phyloP scores from a whole-genome alignment of 2,113 vertebrate genomes.

The Embiotoca jacksoni region DNA sequence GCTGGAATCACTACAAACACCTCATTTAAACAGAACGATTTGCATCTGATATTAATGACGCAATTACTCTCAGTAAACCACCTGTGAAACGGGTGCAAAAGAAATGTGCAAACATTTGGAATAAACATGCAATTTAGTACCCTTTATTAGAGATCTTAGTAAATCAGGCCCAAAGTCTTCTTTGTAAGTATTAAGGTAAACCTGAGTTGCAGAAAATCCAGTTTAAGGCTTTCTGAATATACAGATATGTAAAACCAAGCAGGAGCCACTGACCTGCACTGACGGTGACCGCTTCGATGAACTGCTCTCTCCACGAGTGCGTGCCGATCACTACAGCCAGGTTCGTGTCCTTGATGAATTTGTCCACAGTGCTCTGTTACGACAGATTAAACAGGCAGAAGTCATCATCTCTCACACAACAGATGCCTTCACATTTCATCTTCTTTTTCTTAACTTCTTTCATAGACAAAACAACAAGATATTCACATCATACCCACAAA shows the following conservation, averaged over 20 bases:
- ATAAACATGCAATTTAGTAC: too few relatives aligned
- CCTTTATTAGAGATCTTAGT: too few relatives aligned
- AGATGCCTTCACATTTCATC: constrained; percentile 7
- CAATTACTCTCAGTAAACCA: too few relatives aligned
- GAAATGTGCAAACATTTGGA: too few relatives aligned
- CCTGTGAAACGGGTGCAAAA: too few relatives aligned
- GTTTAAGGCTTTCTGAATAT: too few relatives aligned
- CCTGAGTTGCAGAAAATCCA: too few relatives aligned
- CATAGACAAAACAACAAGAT: not conserved
- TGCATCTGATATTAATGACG: too few relatives aligned
- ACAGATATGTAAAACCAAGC: not conserved
- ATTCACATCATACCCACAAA: not conserved
- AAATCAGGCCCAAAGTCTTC: too few relatives aligned
- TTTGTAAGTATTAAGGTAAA: too few relatives aligned
- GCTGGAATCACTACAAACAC: too few relatives aligned
- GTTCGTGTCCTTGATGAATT: constrained; percentile 93
- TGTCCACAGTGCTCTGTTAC: constrained; percentile 91
- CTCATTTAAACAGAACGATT: too few relatives aligned
- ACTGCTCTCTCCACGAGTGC: constrained; percentile 93
- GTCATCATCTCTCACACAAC: not conserved
- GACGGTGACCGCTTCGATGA: constrained; percentile 92
- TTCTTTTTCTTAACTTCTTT: not conserved
- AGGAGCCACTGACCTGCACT: constrained; percentile 86
- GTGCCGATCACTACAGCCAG: constrained; percentile 91
- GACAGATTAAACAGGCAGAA: constrained; percentile 32